Conservation (phyloP, 2,797 vertebrate genomes). For the Tapirus indicus region DNA sequence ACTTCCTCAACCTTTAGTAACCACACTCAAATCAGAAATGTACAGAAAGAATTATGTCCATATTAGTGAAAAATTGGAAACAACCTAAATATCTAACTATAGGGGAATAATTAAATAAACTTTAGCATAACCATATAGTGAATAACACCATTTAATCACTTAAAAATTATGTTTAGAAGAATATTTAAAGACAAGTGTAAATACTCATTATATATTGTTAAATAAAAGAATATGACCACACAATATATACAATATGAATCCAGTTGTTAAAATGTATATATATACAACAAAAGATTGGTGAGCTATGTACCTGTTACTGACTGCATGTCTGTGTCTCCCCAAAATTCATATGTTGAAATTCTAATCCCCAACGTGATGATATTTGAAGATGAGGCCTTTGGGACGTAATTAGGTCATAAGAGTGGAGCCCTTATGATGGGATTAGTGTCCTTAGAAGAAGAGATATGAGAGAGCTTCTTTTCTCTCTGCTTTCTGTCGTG, state of each 20-base stretch:
- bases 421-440: not conserved
- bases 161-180: not conserved
- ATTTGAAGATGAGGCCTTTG: not conserved
- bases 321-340: not conserved
- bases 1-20: not conserved
- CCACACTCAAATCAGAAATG: not conserved
- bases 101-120: not conserved
- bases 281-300: not conserved
- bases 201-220: not conserved
- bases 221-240: not conserved
- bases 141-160: not conserved
- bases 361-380: not conserved
- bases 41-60: not conserved
- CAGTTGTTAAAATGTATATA: not conserved
- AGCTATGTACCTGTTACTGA: not conserved
- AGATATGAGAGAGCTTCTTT: not conserved
- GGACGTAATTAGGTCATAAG: not conserved
- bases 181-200: not conserved
- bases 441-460: not conserved
- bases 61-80: not conserved
- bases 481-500: not conserved
- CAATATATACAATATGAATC: not conserved
- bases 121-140: not conserved
- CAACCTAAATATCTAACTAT: not conserved
- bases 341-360: not conserved